Conservation (phyloP, 1,140 invertebrate genomes). For the Ruditapes philippinarum region DNA sequence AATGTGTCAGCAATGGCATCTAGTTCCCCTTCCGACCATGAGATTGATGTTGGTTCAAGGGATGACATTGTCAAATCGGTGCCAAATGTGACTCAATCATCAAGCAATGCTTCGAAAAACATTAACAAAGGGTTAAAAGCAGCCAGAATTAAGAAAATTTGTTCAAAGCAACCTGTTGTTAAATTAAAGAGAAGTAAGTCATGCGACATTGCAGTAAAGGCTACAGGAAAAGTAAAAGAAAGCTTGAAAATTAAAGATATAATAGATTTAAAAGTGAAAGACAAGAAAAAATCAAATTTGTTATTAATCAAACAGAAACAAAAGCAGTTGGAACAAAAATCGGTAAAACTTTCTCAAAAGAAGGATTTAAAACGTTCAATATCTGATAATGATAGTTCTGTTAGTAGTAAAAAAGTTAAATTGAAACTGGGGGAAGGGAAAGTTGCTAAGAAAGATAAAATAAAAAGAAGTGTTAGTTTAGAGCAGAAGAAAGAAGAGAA, state of each 20-base stretch:
- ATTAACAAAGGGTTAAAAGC: neutral
- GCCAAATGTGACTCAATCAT: neutral
- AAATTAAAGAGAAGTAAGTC: constrained; percentile 26
- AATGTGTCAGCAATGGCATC: constrained; percentile 52
- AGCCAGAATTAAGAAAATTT: constrained; percentile 7
- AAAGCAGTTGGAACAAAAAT: constrained; percentile 43
- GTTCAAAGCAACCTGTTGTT: neutral
- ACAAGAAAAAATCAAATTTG: constrained; percentile 33
- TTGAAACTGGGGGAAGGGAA: neutral
- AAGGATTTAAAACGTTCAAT: neutral
- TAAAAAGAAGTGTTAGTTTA: constrained; percentile 17
- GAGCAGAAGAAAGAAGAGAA: constrained; percentile 45
- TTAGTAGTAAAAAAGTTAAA: constrained; percentile 13
- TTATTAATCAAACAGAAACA: neutral
- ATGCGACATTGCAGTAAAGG: neutral
- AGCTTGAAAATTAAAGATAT: neutral
- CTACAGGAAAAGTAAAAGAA: neutral
- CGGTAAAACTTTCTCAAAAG: constrained; percentile 8
- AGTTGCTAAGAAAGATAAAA: neutral
- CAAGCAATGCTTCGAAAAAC: neutral
- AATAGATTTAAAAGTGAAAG: neutral
- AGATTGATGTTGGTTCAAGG: constrained; percentile 50
- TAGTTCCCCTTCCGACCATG: constrained; percentile 56
- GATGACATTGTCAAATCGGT: constrained; percentile 52
- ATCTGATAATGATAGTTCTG: neutral